Conservation (phyloP, 1,140 invertebrate genomes). For the Leucophenga varia region DNA sequence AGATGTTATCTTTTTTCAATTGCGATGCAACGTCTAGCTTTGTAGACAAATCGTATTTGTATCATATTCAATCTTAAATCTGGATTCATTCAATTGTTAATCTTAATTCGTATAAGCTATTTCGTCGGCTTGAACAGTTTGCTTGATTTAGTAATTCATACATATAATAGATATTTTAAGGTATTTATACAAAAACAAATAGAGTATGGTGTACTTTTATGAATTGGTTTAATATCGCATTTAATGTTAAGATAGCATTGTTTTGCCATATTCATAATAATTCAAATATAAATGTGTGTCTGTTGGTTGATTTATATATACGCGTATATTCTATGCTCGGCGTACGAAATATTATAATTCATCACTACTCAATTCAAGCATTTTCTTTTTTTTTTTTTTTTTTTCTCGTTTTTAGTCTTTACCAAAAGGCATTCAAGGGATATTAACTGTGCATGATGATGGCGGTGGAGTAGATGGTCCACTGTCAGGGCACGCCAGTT, state of each 20-base stretch:
- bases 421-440: constrained; percentile 9
- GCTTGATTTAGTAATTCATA: too few species aligned
- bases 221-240: too few species aligned
- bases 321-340: too few species aligned
- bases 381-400: too few species aligned
- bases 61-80: not conserved
- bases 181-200: not conserved
- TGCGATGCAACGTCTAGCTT: not conserved
- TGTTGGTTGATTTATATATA: too few species aligned
- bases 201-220: not conserved
- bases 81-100: too few species aligned
- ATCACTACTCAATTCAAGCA: constrained; percentile 10
- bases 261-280: constrained; percentile 13
- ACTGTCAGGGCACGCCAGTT: constrained; percentile 5
- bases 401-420: constrained; percentile 16
- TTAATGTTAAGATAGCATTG: too few species aligned
- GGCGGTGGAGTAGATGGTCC: too few species aligned
- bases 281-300: constrained; percentile 26
- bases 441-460: constrained; percentile 4
- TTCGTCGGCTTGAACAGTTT: too few species aligned
- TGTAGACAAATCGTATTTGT: not conserved
- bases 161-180: constrained; percentile 1
- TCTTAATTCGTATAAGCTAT: too few species aligned
- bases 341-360: too few species aligned
- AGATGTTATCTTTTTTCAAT: not conserved